Percentiles rank a stretch among this genome's conserved stretches.
Evolutionary conservation across 2,113 vertebrate species (phyloP).

Genomic region (Butorides virescens): DNA sequence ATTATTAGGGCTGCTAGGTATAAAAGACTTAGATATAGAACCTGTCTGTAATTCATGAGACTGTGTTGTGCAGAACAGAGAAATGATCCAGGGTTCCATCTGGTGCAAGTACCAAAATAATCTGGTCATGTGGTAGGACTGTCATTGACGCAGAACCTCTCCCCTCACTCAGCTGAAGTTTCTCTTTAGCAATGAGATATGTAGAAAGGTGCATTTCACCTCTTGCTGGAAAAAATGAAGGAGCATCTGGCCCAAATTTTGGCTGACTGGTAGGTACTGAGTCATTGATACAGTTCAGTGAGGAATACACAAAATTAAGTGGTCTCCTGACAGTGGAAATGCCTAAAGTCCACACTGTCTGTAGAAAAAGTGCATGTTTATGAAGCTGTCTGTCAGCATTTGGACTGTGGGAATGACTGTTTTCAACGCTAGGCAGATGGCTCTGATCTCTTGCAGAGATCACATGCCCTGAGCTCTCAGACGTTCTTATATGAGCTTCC

Average conservation of each 20-base stretch:
- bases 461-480: neutral
- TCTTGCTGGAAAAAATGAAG: neutral
- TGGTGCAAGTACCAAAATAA: neutral
- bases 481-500: neutral
- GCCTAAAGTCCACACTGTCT: neutral
- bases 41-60: neutral
- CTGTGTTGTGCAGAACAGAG: neutral
- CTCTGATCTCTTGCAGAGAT: slow-evolving; percentile 25
- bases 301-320: neutral
- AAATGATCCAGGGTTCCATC: neutral
- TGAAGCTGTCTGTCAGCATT: slow-evolving; percentile 21
- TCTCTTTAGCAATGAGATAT: neutral
- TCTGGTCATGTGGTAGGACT: neutral
- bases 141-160: neutral
- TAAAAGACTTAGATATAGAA: neutral
- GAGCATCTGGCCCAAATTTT: neutral
- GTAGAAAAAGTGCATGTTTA: neutral
- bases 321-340: neutral
- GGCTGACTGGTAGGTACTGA: neutral
- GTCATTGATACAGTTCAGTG: neutral
- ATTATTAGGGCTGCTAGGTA: neutral
- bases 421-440: slow-evolving; percentile 31
- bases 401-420: neutral
- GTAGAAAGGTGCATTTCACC: neutral
- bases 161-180: neutral